Base-by-base conservation (phyloP, 2,797 vertebrate genomes). In the Chrysocyon brachyurus region DNA sequence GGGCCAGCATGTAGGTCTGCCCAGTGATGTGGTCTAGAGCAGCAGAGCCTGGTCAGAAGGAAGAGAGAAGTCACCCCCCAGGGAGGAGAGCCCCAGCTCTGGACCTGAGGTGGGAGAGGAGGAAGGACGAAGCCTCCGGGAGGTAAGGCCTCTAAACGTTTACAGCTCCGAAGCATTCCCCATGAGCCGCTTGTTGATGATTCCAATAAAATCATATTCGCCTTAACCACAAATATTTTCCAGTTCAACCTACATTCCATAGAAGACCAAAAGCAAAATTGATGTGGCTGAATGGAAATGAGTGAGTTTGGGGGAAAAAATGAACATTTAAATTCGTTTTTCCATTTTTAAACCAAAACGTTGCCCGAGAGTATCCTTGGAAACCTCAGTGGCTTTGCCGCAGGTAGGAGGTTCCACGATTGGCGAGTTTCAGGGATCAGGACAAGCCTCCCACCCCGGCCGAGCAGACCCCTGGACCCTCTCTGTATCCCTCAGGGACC, bases 201-300 rank as follows among this genome's bases (percentile, higher is more conserved):
- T 8, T 11, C 79, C 92, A 90, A 31, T 66, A 77, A 61, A 83
- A 40, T 61, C 59, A 15, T 33, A 81, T 63, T 79, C 59, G 66
- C 61, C 87, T 52, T 33, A 57, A 66, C 95, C 97, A 78, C 97
- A 93, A 61, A 19, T 77, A 73, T 73, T 90, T 95, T 84, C 92
- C 79, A 96, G 90, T 40, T 36, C 61, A 33, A 56, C 40, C 52
- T 84, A 59, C 77, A 81, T 87, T 85, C 93, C 85, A 24, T 2
- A 40, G 52, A 28, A 61, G 88, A 73, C 77, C 77, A 17, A 78
- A 89, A 77, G 68, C 84, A 78, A 87, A 77, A 16, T 7, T 11
- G 33, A 70, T 33, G 70, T 59, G 72, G 82, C 56, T 6, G 33
- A 77, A 26, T 3, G 24, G 77, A 61, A 61, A 66, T 8, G 59